Percentiles rank a stretch among this genome's conserved stretches.
Evolutionary conservation across 1,140 invertebrate genomes (phyloP).

Genomic region (Phymastichus coffea): DNA sequence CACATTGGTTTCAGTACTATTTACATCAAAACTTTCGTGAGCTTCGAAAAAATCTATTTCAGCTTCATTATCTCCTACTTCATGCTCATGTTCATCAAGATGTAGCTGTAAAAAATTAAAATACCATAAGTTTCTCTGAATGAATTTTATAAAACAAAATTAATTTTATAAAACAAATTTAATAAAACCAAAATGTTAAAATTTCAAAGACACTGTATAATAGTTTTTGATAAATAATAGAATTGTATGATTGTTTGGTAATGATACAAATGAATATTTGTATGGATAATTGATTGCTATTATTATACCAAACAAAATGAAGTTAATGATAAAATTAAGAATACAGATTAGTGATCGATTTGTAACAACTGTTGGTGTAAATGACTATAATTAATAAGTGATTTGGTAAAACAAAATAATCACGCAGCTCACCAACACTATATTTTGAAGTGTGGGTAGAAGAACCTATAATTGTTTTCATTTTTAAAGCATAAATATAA

Average conservation of each 20-base stretch:
- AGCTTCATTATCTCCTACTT: conserved; percentile 55
- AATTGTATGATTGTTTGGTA: no score
- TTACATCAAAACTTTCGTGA: conserved; percentile 57
- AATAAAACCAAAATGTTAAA: no score
- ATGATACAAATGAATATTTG: no score
- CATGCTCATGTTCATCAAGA: conserved; percentile 57
- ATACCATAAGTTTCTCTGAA: not conserved
- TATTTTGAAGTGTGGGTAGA: conserved; percentile 44
- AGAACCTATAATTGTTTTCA: conserved; percentile 50
- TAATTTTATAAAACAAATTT: not conserved
- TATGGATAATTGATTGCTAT: no score
- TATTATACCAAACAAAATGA: no score
- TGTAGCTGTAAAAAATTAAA: conserved; percentile 59
- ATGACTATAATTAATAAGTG: no score
- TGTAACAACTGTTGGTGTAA: no score
- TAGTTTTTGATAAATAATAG: no score
- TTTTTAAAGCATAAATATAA: conserved; percentile 3
- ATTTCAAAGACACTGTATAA: no score
- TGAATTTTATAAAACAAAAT: not conserved
- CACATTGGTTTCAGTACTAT: conserved; percentile 36
- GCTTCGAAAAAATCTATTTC: conserved; percentile 85
- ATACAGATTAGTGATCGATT: no score
- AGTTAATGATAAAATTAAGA: no score
- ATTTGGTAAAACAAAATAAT: conserved; percentile 30
- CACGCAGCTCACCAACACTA: conserved; percentile 47